phyloP scores from a whole-genome alignment of 2,797 vertebrate species.

The Neoniphon sammara region DNA sequence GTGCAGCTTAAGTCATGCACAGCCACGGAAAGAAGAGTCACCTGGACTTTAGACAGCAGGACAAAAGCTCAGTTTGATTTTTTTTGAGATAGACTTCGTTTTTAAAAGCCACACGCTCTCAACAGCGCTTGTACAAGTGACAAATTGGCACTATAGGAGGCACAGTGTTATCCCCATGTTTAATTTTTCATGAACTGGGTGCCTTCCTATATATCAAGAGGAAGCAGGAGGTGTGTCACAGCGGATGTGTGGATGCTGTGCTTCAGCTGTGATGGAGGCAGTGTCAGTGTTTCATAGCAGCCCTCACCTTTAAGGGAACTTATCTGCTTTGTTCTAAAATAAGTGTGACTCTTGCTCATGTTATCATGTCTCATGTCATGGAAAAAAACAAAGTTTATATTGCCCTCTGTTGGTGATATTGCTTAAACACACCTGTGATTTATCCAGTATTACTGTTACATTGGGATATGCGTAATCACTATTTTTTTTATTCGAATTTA shows the following conservation, averaged over 20 bases:
- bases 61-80: not conserved
- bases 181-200: conserved; percentile 48
- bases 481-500: not conserved
- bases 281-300: not conserved
- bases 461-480: not conserved
- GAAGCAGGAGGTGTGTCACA: not conserved
- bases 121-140: not conserved
- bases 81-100: not conserved
- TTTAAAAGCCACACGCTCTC: not conserved
- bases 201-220: not conserved
- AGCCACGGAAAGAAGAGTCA: conserved; percentile 8
- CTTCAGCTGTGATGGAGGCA: not conserved
- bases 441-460: not conserved
- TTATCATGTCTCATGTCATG: not conserved
- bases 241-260: too few relatives aligned
- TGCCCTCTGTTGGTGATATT: conserved; percentile 67
- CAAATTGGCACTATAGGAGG: not conserved
- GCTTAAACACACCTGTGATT: conserved; percentile 38
- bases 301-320: not conserved
- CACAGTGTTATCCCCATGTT: conserved; percentile 2
- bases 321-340: not conserved
- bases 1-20: not conserved
- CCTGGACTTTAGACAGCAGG: not conserved
- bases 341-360: not conserved
- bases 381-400: conserved; percentile 19